Evolutionary conservation across 2,113 vertebrate species (phyloP), one percentile per base, ranked within the genome.

Genomic region (Solenodon paradoxus): DNA sequence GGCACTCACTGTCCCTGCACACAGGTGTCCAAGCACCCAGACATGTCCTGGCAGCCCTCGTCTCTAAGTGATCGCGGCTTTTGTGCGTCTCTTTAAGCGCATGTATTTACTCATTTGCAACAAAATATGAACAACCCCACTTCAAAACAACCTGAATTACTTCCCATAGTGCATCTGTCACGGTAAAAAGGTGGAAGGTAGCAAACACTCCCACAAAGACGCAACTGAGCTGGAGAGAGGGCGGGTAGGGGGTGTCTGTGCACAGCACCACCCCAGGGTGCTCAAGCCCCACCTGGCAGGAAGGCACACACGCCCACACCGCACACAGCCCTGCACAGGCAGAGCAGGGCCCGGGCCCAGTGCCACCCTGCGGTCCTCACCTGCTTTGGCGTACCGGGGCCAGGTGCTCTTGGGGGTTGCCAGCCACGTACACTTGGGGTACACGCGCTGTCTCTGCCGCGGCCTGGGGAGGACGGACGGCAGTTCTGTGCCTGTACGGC

Each of bases 331-430:
- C 17, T 7, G 24, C 45, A 35, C 35, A 19, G 9, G 19, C 79
- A 12, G 0, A 1, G 1, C 38, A 0, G 0, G 0, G 22, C 28
- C 19, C 2, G 0, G 0, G n/a, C 11, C 57, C 0, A 0, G 0
- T 0, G 8, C 51, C 15, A 32, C 8, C 8, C 0, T 35, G 1
- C 32, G 0, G 83, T 28, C 35, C 97, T 97, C 97, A 99, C 99
- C 99, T 98, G 99, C 99, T 88, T 99, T 99, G 97, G 98, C 99
- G 94, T 99, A 99, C 74, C 99, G 99, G 38, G 99, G 99, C 99
- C 99, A 99, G 7, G 99, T 99, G 90, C 99, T 99, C 98, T 99
- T 99, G 9, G 98, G 99, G 59, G 97, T 98, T 0, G 99, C 99
- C 94, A 99, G 98, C 99, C 99, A 99, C 0, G 98, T 99, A 97